Base-by-base conservation (phyloP, 2,797 vertebrate genomes). In the Lemur catta region DNA sequence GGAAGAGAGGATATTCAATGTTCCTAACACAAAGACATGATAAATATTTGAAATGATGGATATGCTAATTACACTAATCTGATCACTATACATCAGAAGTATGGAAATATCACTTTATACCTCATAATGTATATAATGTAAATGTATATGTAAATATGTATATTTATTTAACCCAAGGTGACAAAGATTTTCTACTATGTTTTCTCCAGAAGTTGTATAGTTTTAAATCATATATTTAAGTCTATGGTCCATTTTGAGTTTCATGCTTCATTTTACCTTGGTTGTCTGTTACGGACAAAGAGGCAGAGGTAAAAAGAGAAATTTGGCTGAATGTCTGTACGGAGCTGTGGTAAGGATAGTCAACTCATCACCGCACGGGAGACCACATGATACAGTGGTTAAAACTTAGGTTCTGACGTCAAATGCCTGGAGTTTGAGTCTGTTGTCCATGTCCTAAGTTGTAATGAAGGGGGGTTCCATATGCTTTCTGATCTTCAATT, bases 141-240 rank as follows among this genome's bases (percentile, higher is more conserved):
- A n/a, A n/a, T n/a, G n/a, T n/a, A n/a, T n/a, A n/a, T n/a, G n/a
- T n/a, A n/a, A n/a, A n/a, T n/a, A n/a, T n/a, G n/a, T n/a, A n/a
- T n/a, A n/a, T n/a, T n/a, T n/a, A n/a, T n/a, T 15, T 95, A 92
- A 91, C 46, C 38, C 48, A 93, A 95, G 82, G 85, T 93, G 76
- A 50, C 35, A 87, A 33, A 86, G 52, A 93, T 96, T 93, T 86
- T 94, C 63, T 84, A 1, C 4, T 61, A 26, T 61, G 61, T 89
- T 97, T 94, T 87, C 65, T 81, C 46, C 46, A 50, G 57, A 94
- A 92, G 33, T 84, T 67, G 90, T 84, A 84, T 48, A 78, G 80
- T 84, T 93, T 91, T 57, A 86, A 95, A 59, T 89, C 84, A 59
- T 74, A 20, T 79, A 50, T 75, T 59, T 93, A 92, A 84, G 46